These are phyloP conservation scores for Leuciscus idus DNA, from an alignment of 2,113 vertebrate species.

Conservation along the genomic window DNA sequence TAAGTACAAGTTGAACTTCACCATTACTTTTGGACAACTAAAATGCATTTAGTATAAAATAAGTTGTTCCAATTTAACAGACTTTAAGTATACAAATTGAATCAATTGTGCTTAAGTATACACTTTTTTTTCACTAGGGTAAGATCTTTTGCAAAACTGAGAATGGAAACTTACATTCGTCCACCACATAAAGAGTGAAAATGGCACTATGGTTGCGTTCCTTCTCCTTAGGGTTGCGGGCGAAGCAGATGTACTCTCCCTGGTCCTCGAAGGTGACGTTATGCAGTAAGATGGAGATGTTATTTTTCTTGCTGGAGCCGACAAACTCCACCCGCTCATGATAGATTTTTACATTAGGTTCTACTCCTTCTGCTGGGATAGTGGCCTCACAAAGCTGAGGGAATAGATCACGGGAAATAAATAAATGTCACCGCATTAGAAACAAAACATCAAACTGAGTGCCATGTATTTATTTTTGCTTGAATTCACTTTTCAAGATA, in stretches of 20 bases:
- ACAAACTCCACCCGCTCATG: constrained; percentile 81
- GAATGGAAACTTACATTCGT: constrained; percentile 79
- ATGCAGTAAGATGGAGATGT: constrained; percentile 87
- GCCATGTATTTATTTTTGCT: no score
- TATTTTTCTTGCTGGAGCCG: constrained; percentile 81
- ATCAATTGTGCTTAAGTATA: no score
- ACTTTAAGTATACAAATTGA: no score
- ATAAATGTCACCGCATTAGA: no score
- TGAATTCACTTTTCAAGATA: no score
- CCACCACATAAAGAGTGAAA: constrained; percentile 84
- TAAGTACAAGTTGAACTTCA: no score
- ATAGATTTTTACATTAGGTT: constrained; percentile 64
- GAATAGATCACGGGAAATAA: background rate
- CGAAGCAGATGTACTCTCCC: constrained; percentile 87
- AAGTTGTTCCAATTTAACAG: no score
- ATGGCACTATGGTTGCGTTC: constrained; percentile 80
- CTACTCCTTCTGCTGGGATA: constrained; percentile 73
- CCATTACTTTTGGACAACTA: no score
- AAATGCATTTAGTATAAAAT: no score
- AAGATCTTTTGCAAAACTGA: background rate
- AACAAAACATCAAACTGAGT: no score
- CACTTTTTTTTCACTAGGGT: background rate
- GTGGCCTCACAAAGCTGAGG: constrained; percentile 75
- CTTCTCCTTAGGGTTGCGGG: constrained; percentile 88
- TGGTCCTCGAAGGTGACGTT: constrained; percentile 88